A percentile compares a stretch with the other conserved stretches of the same genome.
phyloP scores from a whole-genome alignment of 2,888 invertebrate species.

The Pyrgus malvae region DNA sequence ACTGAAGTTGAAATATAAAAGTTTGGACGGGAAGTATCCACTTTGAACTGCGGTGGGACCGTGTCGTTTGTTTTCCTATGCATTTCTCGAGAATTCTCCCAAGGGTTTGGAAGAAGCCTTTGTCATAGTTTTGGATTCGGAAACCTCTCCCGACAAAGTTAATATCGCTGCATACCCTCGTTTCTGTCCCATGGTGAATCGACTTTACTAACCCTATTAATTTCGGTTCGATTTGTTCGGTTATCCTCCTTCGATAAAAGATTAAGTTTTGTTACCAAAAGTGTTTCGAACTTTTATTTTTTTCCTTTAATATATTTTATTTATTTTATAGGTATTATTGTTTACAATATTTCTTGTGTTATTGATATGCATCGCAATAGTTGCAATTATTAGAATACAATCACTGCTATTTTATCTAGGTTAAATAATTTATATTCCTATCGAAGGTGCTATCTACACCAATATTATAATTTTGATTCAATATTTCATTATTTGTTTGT shows the following conservation, averaged over 20 bases:
- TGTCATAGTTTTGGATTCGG: slow-evolving; percentile 41
- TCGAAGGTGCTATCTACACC: too few relatives aligned
- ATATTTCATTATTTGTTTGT: too few relatives aligned
- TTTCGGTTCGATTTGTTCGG: slow-evolving; percentile 17
- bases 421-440: too few relatives aligned
- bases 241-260: not conserved
- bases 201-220: slow-evolving; percentile 17
- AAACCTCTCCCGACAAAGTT: slow-evolving; percentile 34
- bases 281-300: not conserved
- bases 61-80: slow-evolving; percentile 58
- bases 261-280: not conserved
- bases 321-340: not conserved
- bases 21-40: slow-evolving; percentile 50
- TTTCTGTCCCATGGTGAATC: slow-evolving; percentile 19
- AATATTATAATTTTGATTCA: too few relatives aligned
- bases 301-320: not conserved
- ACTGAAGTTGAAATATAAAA: slow-evolving; percentile 71
- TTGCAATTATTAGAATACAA: not conserved
- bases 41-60: slow-evolving; percentile 40
- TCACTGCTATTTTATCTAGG: not conserved
- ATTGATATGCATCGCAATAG: too few relatives aligned
- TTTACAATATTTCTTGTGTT: not conserved
- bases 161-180: slow-evolving; percentile 28
- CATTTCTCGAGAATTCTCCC: slow-evolving; percentile 37
- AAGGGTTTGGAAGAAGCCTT: slow-evolving; percentile 38